Conservation (phyloP, 2,113 vertebrate genomes). For the Lagopus leucura region DNA sequence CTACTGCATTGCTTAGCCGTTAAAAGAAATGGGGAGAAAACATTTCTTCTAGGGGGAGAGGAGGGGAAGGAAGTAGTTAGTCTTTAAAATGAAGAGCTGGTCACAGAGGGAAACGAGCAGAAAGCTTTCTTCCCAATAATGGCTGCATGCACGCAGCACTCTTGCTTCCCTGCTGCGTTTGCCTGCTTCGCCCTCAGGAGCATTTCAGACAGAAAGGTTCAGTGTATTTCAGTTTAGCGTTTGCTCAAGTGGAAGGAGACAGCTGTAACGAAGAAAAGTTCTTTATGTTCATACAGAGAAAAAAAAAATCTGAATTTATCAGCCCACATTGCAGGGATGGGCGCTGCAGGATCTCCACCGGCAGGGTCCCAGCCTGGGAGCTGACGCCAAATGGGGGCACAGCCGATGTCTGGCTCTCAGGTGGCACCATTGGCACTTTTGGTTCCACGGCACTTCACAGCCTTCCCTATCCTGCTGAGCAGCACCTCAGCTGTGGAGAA, state of each 20-base stretch:
- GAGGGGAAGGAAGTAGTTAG: background rate
- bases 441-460: background rate
- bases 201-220: background rate
- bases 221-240: background rate
- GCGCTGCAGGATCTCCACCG: background rate
- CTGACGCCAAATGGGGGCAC: background rate
- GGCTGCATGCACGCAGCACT: background rate
- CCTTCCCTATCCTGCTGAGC: background rate
- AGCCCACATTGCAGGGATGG: background rate
- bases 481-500: background rate
- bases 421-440: background rate
- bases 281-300: background rate
- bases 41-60: conserved; percentile 13
- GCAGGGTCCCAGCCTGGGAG: background rate
- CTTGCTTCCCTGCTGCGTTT: background rate
- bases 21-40: conserved; percentile 13
- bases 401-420: too few species aligned
- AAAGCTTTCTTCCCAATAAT: background rate
- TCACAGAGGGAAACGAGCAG: conserved; percentile 2
- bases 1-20: conserved; percentile 7
- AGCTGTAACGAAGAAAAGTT: background rate
- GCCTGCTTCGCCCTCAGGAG: background rate
- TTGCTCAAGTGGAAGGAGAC: background rate
- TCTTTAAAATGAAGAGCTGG: background rate
- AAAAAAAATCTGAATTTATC: background rate